phyloP scores from a whole-genome alignment of 2,113 vertebrate genomes.

The Regulus satrapa region DNA sequence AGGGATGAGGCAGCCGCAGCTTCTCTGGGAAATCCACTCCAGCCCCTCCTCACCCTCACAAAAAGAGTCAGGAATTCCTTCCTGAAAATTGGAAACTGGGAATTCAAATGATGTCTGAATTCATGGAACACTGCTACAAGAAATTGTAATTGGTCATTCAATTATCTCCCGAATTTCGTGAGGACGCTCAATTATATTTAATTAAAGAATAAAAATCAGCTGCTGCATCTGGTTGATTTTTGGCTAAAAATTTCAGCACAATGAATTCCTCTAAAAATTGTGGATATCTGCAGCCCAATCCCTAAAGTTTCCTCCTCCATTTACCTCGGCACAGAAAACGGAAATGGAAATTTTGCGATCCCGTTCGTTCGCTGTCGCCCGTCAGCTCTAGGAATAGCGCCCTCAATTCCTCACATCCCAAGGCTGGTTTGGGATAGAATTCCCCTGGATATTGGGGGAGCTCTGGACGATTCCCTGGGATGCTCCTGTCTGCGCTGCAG shows the following conservation, averaged over 20 bases:
- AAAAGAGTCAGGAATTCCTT: background rate
- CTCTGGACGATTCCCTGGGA: background rate
- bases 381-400: background rate
- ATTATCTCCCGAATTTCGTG: background rate
- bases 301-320: background rate
- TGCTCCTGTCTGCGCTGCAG: background rate
- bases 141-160: background rate
- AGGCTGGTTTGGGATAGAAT: too few species aligned
- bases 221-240: too few species aligned
- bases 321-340: background rate
- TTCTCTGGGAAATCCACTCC: background rate
- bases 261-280: background rate
- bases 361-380: background rate
- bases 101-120: background rate
- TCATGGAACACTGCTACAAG: background rate
- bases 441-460: background rate
- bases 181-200: background rate
- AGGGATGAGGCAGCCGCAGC: background rate
- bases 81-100: background rate
- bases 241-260: background rate
- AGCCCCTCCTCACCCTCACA: rapidly evolving
- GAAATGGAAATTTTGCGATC: background rate
- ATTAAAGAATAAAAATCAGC: background rate
- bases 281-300: background rate
- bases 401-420: background rate